These are phyloP conservation scores for Lumbricus terrestris DNA, from an alignment of 2,888 invertebrate species.

Conservation along the genomic window DNA sequence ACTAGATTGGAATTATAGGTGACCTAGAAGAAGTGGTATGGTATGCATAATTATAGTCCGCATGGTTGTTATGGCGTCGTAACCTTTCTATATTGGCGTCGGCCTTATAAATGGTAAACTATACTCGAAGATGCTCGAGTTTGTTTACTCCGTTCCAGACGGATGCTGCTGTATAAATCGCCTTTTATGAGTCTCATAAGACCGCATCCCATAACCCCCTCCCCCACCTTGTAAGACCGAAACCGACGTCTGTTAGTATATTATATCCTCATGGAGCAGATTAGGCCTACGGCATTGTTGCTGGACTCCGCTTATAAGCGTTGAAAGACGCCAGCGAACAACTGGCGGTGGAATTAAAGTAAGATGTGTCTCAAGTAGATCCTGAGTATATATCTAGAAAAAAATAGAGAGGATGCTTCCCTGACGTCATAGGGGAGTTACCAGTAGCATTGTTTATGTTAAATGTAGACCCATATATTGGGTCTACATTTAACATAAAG, in stretches of 20 bases:
- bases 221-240: neutral
- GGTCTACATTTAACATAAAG: too few species aligned
- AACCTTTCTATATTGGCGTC: too few species aligned
- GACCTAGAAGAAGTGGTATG: too few species aligned
- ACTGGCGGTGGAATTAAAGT: neutral
- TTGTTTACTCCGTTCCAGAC: neutral
- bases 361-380: neutral
- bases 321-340: neutral
- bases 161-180: neutral
- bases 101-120: neutral
- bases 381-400: neutral
- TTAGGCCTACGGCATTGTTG: too few species aligned
- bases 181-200: neutral
- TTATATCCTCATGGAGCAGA: too few species aligned
- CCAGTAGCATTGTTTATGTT: too few species aligned
- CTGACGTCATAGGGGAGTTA: too few species aligned
- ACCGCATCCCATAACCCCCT: neutral
- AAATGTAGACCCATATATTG: too few species aligned
- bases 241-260: neutral
- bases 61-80: neutral
- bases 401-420: too few species aligned
- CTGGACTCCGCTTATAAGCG: too few species aligned
- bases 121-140: neutral
- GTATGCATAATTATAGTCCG: too few species aligned
- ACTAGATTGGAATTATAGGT: too few species aligned